A percentile compares a stretch with the other conserved stretches of the same genome.
These are phyloP conservation scores for Acleris cristana DNA, from an alignment of 2,888 invertebrate genomes.

Conservation along the genomic window DNA sequence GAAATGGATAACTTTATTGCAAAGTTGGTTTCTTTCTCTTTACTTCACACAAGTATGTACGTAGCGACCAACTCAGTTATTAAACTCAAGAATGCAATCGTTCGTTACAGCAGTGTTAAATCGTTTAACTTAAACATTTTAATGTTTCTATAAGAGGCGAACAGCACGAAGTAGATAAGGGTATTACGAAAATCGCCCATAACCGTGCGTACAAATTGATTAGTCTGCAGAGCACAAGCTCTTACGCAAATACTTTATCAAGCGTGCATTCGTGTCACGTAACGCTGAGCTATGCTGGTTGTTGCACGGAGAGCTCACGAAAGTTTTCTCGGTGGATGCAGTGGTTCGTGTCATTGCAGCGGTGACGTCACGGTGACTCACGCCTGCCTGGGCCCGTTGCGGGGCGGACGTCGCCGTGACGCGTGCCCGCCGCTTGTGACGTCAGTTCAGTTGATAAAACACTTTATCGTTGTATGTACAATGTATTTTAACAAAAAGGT, in stretches of 20 bases:
- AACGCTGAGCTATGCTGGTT: constrained; percentile 63
- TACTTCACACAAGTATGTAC: too few species aligned
- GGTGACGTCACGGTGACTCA: background rate
- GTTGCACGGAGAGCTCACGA: constrained; percentile 59
- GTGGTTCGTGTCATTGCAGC: too few species aligned
- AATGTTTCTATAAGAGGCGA: constrained; percentile 40
- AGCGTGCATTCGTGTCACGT: constrained; percentile 76
- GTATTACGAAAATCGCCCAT: constrained; percentile 74
- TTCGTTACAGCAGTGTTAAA: constrained; percentile 5
- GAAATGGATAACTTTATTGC: too few species aligned
- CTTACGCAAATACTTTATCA: constrained; percentile 77
- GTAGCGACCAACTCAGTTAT: background rate
- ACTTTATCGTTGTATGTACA: background rate
- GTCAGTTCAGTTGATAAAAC: background rate
- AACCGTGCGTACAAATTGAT: constrained; percentile 77
- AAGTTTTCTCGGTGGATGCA: background rate
- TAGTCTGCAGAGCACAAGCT: constrained; percentile 62
- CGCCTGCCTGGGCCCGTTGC: background rate
- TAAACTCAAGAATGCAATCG: background rate
- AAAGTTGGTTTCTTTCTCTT: too few species aligned
- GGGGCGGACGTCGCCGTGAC: background rate
- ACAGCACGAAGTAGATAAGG: constrained; percentile 68
- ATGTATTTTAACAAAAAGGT: too few species aligned
- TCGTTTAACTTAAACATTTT: constrained; percentile 12
- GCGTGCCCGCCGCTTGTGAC: background rate